These are phyloP conservation scores for Bhutanitis thaidina DNA, from an alignment of 2,888 invertebrate genomes.

Conservation along the genomic window DNA sequence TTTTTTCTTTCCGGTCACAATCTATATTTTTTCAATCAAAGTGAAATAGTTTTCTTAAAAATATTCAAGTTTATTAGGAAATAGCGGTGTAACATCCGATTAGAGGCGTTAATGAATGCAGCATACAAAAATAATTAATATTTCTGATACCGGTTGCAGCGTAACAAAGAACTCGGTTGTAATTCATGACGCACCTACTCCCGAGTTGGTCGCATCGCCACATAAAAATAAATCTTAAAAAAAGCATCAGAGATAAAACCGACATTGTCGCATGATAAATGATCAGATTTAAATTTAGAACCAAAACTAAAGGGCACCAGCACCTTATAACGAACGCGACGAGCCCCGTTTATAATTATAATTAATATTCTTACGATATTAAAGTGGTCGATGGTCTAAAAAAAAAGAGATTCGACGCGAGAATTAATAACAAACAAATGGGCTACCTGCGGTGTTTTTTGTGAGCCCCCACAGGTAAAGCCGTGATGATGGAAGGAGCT, in stretches of 20 bases:
- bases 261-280: slow-evolving; percentile 77
- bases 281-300: slow-evolving; percentile 75
- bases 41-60: too few relatives aligned
- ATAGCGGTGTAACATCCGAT: too few relatives aligned
- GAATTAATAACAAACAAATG: slow-evolving; percentile 81
- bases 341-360: slow-evolving; percentile 77
- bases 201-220: slow-evolving; percentile 23
- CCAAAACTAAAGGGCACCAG: slow-evolving; percentile 59
- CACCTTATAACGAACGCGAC: slow-evolving; percentile 67
- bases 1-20: too few relatives aligned
- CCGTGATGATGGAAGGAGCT: slow-evolving; percentile 71
- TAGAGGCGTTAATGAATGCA: not conserved
- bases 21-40: too few relatives aligned
- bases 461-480: slow-evolving; percentile 72
- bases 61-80: too few relatives aligned
- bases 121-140: slow-evolving; percentile 5
- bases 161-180: slow-evolving; percentile 27
- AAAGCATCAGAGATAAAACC: slow-evolving; percentile 65
- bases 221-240: slow-evolving; percentile 39
- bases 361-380: slow-evolving; percentile 79
- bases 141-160: slow-evolving; percentile 15
- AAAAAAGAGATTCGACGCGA: slow-evolving; percentile 74
- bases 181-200: slow-evolving; percentile 36
- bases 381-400: slow-evolving; percentile 65
- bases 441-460: slow-evolving; percentile 79